Conservation (phyloP, 2,113 vertebrate species). For the Cyprinus carpio region DNA sequence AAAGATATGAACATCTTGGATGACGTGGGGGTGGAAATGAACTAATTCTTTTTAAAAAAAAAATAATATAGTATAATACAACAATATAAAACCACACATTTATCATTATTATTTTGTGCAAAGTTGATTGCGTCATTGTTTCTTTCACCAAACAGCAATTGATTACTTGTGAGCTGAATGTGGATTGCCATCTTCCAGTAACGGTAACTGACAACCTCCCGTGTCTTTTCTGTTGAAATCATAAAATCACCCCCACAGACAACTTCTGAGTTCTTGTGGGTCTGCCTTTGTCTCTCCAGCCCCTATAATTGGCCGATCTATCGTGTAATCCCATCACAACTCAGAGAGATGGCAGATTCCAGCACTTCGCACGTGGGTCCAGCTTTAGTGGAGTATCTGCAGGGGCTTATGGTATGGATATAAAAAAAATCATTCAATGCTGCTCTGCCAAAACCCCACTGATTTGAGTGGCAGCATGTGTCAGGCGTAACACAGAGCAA, state of each 20-base stretch:
- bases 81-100: background rate
- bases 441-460: slow-evolving; percentile 33
- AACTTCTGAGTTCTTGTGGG: background rate
- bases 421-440: slow-evolving; percentile 37
- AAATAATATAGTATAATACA: no score
- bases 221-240: background rate
- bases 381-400: slow-evolving; percentile 30
- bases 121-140: no score
- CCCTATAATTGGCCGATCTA: slow-evolving; percentile 30
- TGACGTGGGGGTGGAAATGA: no score
- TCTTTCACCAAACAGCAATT: background rate
- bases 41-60: no score
- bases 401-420: slow-evolving; percentile 40
- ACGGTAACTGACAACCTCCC: background rate
- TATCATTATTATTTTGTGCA: background rate
- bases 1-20: no score
- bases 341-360: background rate
- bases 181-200: background rate
- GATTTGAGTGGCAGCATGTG: slow-evolving; percentile 44
- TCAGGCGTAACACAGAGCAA: slow-evolving; percentile 21
- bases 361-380: background rate
- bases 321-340: slow-evolving; percentile 22
- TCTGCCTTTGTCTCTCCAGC: slow-evolving; percentile 15
- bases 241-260: background rate
- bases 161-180: background rate